phyloP scores from a whole-genome alignment of 2,113 vertebrate genomes.

The Empidonax traillii region DNA sequence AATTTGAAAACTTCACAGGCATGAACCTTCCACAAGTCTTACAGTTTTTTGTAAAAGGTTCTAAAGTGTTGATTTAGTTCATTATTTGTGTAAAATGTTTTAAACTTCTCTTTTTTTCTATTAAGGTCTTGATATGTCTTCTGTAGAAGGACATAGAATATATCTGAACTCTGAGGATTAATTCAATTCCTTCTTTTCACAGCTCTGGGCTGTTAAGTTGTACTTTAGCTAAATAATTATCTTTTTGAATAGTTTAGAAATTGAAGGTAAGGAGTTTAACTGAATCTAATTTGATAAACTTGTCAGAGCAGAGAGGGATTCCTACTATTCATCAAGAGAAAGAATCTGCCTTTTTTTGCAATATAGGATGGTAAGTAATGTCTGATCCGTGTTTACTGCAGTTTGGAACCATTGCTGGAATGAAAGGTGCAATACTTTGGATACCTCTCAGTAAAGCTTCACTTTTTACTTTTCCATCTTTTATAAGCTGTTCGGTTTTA shows the following conservation, averaged over 20 bases:
- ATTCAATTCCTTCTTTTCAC: neutral
- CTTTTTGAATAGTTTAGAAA: neutral
- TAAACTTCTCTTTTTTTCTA: neutral
- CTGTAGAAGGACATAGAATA: neutral
- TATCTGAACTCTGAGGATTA: neutral
- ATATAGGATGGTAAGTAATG: neutral
- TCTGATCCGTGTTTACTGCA: neutral
- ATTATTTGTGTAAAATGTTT: neutral
- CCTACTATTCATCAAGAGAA: neutral
- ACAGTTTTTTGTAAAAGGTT: neutral
- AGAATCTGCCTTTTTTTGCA: neutral
- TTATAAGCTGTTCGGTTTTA: neutral
- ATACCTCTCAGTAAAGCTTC: neutral
- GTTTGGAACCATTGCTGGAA: neutral
- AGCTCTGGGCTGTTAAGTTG: neutral
- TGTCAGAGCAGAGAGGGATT: neutral
- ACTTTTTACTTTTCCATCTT: neutral
- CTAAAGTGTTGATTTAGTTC: neutral
- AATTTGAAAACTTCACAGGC: neutral
- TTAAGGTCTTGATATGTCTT: neutral
- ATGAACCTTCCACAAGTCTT: neutral
- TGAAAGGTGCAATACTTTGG: neutral
- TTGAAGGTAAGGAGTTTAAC: neutral
- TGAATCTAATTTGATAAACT: neutral
- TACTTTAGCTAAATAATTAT: neutral